Conservation (phyloP, 2,888 invertebrate species). For the Bugula neritina region DNA sequence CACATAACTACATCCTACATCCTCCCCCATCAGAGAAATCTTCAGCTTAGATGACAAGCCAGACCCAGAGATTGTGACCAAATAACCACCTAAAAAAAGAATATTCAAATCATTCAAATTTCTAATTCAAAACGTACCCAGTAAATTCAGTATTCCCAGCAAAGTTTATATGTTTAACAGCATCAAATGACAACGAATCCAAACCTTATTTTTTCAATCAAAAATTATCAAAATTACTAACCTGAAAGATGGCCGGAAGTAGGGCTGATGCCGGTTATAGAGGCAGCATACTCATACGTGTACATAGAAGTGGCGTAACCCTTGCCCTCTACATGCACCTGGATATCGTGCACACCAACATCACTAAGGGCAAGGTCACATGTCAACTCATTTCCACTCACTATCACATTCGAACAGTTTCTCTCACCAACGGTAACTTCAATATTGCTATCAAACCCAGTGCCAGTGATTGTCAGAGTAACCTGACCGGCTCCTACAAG, state of each 20-base stretch:
- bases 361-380: background rate
- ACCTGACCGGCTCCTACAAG: background rate
- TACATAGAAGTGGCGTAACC: background rate
- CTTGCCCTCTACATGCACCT: background rate
- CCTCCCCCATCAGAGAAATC: background rate
- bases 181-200: too few species aligned
- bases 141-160: too few species aligned
- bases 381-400: background rate
- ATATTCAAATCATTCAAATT: too few species aligned
- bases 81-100: slow-evolving; percentile 8
- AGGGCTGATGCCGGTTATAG: background rate
- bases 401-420: background rate
- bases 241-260: slow-evolving; percentile 2
- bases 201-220: too few species aligned
- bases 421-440: background rate
- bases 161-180: too few species aligned
- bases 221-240: background rate
- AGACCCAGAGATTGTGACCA: background rate
- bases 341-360: background rate
- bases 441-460: slow-evolving; percentile 2
- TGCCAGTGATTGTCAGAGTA: background rate
- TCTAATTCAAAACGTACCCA: too few species aligned
- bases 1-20: background rate
- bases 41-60: background rate
- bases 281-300: background rate